phyloP scores from a whole-genome alignment of 2,113 vertebrate species.

The Urocolius indicus region DNA sequence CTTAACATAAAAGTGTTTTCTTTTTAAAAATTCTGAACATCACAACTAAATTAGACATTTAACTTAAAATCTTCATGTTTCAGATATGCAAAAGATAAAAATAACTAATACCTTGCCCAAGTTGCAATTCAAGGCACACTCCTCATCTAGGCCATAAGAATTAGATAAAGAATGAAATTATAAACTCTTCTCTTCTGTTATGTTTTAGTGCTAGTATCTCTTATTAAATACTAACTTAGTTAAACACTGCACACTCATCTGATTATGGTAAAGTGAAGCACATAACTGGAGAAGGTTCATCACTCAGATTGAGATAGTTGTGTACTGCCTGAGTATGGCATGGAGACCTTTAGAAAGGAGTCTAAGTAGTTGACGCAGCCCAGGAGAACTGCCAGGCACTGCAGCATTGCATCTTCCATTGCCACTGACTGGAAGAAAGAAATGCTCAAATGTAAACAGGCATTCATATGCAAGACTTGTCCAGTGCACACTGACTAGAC shows the following conservation, averaged over 20 bases:
- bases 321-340: slow-evolving; percentile 47
- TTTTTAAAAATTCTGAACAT: not conserved
- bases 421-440: slow-evolving; percentile 74
- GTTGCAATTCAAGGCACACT: not conserved
- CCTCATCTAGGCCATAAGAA: not conserved
- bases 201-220: not conserved
- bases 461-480: slow-evolving; percentile 6
- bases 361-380: slow-evolving; percentile 71
- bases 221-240: not conserved
- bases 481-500: slow-evolving; percentile 46
- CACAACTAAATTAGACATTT: not conserved
- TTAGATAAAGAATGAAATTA: not conserved
- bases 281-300: slow-evolving; percentile 52
- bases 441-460: slow-evolving; percentile 52
- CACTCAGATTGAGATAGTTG: slow-evolving; percentile 65
- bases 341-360: slow-evolving; percentile 74
- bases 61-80: not conserved
- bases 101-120: not conserved
- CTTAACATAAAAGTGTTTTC: not conserved
- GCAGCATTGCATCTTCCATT: slow-evolving; percentile 70
- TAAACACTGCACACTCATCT: slow-evolving; percentile 59
- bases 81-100: not conserved
- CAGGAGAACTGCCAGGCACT: slow-evolving; percentile 73
- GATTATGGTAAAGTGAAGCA: slow-evolving; percentile 46
- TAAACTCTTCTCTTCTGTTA: not conserved